Percentiles rank a stretch among this genome's conserved stretches.
phyloP scores from a whole-genome alignment of 2,797 vertebrate species.

The Xyrichtys novacula region DNA sequence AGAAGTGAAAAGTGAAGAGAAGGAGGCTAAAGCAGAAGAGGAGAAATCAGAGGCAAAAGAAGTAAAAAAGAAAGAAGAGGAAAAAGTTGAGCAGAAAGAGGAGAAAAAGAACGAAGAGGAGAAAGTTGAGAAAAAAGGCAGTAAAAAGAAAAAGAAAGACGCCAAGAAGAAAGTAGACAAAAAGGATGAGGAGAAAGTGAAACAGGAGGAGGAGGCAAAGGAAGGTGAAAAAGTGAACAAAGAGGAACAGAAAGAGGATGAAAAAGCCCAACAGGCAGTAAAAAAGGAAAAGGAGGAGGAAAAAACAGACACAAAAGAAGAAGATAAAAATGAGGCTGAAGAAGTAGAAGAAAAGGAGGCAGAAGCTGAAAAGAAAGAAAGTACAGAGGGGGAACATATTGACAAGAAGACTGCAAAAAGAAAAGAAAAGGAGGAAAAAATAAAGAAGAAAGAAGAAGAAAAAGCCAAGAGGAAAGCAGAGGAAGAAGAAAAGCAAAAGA shows the following conservation, averaged over 20 bases:
- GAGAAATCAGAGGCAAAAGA: slow-evolving; percentile 59
- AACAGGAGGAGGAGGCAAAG: slow-evolving; percentile 32
- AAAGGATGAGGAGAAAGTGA: slow-evolving; percentile 49
- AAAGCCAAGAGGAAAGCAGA: slow-evolving; percentile 64
- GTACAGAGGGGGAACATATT: slow-evolving; percentile 61
- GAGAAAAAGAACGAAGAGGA: slow-evolving; percentile 65
- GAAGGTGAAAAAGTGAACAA: slow-evolving; percentile 41
- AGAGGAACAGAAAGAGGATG: slow-evolving; percentile 47
- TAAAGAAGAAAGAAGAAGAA: slow-evolving; percentile 67
- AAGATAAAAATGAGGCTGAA: slow-evolving; percentile 45
- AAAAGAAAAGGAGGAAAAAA: slow-evolving; percentile 66
- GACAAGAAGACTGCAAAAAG: slow-evolving; percentile 67
- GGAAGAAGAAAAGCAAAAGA: slow-evolving; percentile 54
- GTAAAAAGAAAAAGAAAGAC: slow-evolving; percentile 74
- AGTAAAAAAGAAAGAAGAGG: slow-evolving; percentile 56
- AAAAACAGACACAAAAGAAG: slow-evolving; percentile 50
- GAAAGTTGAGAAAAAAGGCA: slow-evolving; percentile 67
- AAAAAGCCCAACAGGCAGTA: slow-evolving; percentile 31
- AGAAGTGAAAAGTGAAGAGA: slow-evolving; percentile 64
- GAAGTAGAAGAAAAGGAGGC: slow-evolving; percentile 63
- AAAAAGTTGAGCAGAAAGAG: slow-evolving; percentile 54
- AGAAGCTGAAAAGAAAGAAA: slow-evolving; percentile 60
- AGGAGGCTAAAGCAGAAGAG: slow-evolving; percentile 59
- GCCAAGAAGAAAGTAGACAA: slow-evolving; percentile 66
- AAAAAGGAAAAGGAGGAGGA: slow-evolving; percentile 50